These are phyloP conservation scores for Brienomyrus longianalis DNA, from an alignment of 2,113 vertebrate genomes.

Conservation along the genomic window DNA sequence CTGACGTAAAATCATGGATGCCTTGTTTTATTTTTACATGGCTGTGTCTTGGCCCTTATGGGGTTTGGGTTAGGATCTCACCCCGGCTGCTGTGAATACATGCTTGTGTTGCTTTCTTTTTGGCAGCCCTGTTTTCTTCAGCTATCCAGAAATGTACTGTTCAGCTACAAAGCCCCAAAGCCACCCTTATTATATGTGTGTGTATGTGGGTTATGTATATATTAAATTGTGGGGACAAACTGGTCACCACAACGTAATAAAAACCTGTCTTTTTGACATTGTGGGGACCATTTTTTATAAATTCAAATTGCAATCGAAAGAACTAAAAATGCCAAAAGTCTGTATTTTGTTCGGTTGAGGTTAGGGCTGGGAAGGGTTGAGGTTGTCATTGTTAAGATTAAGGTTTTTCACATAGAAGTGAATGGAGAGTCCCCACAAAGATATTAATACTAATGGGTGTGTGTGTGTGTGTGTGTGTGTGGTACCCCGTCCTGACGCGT, in stretches of 20 bases:
- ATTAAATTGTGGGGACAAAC: background rate
- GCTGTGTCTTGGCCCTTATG: background rate
- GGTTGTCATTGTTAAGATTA: background rate
- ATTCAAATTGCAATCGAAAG: too few species aligned
- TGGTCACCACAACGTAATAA: background rate
- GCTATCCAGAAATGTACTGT: background rate
- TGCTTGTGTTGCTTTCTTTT: background rate
- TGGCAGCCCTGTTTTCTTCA: background rate
- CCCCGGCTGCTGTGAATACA: background rate
- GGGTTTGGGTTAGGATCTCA: background rate
- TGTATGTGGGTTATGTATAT: background rate
- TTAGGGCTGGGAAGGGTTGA: background rate
- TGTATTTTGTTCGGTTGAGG: background rate
- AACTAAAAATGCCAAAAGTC: too few species aligned
- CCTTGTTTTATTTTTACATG: background rate
- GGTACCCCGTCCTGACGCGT: background rate
- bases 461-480: background rate
- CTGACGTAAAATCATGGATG: background rate
- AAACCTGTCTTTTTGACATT: background rate
- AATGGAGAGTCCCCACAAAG: background rate
- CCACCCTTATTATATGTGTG: background rate
- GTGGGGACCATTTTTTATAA: background rate
- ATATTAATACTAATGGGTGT: background rate
- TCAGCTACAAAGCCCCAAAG: background rate
- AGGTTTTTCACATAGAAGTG: background rate